phyloP scores from a whole-genome alignment of 2,888 invertebrate genomes.

The Scrobipalpa atriplicella region DNA sequence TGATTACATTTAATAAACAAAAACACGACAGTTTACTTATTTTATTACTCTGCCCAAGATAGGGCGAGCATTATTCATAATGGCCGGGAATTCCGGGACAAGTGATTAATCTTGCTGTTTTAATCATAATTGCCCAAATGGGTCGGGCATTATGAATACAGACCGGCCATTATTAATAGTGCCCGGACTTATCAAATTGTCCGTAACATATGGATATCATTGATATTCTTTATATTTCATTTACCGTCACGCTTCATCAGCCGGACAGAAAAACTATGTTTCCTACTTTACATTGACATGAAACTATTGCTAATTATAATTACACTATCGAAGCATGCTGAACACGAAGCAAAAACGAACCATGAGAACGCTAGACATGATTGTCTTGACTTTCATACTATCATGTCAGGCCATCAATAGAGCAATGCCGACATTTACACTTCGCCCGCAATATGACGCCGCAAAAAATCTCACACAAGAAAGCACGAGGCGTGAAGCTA shows the following conservation, averaged over 20 bases:
- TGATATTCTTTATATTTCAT: constrained; percentile 22
- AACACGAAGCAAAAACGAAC: constrained; percentile 51
- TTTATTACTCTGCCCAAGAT: too few relatives aligned
- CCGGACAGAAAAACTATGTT: constrained; percentile 48
- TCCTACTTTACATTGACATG: constrained; percentile 53
- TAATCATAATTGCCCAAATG: too few relatives aligned
- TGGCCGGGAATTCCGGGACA: too few relatives aligned
- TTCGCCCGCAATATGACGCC: constrained; percentile 36
- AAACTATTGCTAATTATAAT: constrained; percentile 56
- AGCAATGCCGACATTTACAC: constrained; percentile 50
- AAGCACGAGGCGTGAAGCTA: constrained; percentile 51
- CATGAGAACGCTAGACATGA: constrained; percentile 29
- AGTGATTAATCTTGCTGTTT: too few relatives aligned
- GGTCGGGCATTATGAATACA: too few relatives aligned
- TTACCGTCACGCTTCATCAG: constrained; percentile 25
- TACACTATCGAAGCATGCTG: constrained; percentile 48
- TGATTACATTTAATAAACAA: too few relatives aligned
- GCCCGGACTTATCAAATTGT: too few relatives aligned
- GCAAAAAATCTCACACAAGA: constrained; percentile 43
- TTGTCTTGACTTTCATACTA: constrained; percentile 36
- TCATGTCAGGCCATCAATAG: constrained; percentile 45
- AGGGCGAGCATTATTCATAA: too few relatives aligned
- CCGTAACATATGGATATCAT: not conserved
- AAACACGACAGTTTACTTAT: too few relatives aligned
- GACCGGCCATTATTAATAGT: too few relatives aligned